Percentiles rank a stretch among this genome's conserved stretches.
Conservation (phyloP, 2,888 invertebrate genomes). For the Microchrysa polita region DNA sequence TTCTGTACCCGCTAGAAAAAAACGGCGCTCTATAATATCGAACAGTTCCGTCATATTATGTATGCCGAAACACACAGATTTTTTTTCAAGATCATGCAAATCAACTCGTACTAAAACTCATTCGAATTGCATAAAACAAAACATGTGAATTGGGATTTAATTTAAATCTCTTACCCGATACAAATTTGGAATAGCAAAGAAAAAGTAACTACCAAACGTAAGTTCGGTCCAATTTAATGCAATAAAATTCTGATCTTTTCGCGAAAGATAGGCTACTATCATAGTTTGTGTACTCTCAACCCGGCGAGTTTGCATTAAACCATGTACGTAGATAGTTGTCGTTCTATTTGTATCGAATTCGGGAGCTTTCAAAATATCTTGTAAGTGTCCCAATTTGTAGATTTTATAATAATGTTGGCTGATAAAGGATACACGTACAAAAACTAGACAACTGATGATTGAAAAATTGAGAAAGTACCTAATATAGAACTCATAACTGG, state of each 20-base stretch:
- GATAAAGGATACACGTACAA: background rate
- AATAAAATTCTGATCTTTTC: conserved; percentile 13
- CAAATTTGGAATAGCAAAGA: conserved; percentile 6
- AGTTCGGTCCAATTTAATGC: conserved; percentile 23
- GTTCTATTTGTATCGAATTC: conserved; percentile 2
- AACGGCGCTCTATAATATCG: no score
- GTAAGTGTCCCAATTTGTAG: background rate
- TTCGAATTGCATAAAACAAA: no score
- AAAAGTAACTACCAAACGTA: conserved; percentile 3
- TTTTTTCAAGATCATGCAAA: no score
- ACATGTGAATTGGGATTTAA: no score
- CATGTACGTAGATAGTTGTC: conserved; percentile 26
- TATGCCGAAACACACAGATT: no score
- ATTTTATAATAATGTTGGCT: background rate
- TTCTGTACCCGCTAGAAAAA: no score
- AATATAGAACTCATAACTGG: conserved; percentile 11
- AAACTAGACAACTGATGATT: no score
- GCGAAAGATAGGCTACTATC: background rate
- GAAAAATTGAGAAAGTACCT: background rate
- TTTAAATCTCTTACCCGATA: conserved; percentile 8
- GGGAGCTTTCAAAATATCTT: background rate
- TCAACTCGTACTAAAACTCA: no score
- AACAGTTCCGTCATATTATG: no score
- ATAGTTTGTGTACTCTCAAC: conserved; percentile 13
- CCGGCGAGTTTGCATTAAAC: background rate